Base-by-base conservation (phyloP, 1,140 invertebrate species). In the Triops cancriformis region DNA sequence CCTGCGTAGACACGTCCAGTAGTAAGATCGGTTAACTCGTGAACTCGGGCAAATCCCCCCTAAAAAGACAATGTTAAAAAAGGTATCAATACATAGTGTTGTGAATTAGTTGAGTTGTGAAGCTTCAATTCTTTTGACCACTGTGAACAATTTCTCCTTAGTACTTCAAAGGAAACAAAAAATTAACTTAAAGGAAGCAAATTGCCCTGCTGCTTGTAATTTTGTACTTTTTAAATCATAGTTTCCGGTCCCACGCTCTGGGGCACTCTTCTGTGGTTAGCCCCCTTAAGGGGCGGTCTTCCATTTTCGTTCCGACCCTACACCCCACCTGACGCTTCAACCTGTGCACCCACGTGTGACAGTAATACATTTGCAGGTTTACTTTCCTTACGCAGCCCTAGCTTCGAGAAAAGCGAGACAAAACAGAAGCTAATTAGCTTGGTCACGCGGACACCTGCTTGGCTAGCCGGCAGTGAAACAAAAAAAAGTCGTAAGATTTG, bases 21-120 rank as follows among this genome's bases (percentile, higher is more conserved):
- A 18, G 85, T 86, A 5, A 88, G 82, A 80, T 91, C 89, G 9
- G 87, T 89, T 72, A 92, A 85, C 81, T 93, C 88, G 81, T 92
- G 92, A 74, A 92, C 92, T 80, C 88, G 85, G 26, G 91, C 91
- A 83, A 92, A 92, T 27, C 91, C 91, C 80, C 91, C 91, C 89
- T 92, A 82, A 85, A 80, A 78, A 77, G 72, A 77, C 79, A 79
- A 78, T 41, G 74, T 73, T 75, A 26, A 79, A 73, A 79, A 43
- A n/a, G 28, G 26, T 37, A 79, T 28, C 78, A 74, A 45, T 77
- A 37, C 51, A 43, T 23, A n/a, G 51, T 64, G n/a, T n/a, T n/a
- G n/a, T n/a, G n/a, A 64, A 64, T 64, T 64, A 64, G 51, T 64
- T 37, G 31, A 64, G 10, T 64, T 64, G 51, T 64, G 51, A 45